Percentiles rank a stretch among this genome's conserved stretches.
Conservation (phyloP, 2,113 vertebrate genomes). For the Oryzias woworae region DNA sequence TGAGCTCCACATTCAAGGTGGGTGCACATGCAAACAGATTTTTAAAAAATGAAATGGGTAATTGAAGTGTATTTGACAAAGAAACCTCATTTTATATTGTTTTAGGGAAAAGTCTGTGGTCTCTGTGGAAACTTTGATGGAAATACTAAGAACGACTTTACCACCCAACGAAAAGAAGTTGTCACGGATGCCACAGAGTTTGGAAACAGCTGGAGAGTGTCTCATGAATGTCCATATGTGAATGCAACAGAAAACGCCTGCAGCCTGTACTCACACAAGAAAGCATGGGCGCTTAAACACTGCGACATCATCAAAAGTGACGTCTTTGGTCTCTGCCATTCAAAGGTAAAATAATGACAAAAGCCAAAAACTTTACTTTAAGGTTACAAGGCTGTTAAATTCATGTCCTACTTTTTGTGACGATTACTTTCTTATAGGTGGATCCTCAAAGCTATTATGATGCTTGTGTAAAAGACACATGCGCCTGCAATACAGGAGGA, state of each 20-base stretch:
- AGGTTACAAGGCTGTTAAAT: neutral
- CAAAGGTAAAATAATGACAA: slow-evolving; percentile 66
- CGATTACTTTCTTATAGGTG: slow-evolving; percentile 75
- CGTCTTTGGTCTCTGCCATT: slow-evolving; percentile 78
- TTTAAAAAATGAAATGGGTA: neutral
- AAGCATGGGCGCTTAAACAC: slow-evolving; percentile 82
- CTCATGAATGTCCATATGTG: slow-evolving; percentile 76
- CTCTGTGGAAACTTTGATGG: slow-evolving; percentile 92
- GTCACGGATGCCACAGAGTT: slow-evolving; percentile 80
- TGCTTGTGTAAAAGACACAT: slow-evolving; percentile 86
- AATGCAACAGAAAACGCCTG: slow-evolving; percentile 70
- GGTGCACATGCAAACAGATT: neutral
- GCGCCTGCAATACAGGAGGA: slow-evolving; percentile 88
- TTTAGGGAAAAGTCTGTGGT: slow-evolving; percentile 85
- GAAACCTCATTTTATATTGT: neutral
- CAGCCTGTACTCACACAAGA: slow-evolving; percentile 76
- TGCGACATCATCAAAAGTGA: slow-evolving; percentile 81
- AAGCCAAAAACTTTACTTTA: no score
- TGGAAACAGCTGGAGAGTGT: slow-evolving; percentile 88
- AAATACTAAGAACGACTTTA: slow-evolving; percentile 86
- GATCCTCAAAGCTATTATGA: slow-evolving; percentile 83
- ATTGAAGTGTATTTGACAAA: slow-evolving; percentile 5
- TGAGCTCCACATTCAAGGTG: slow-evolving; percentile 84
- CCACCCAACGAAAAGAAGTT: slow-evolving; percentile 79
- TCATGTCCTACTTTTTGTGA: neutral